Percentiles rank a stretch among this genome's conserved stretches.
Conservation (phyloP, 2,797 vertebrate genomes). For the Phalanger gymnotis region DNA sequence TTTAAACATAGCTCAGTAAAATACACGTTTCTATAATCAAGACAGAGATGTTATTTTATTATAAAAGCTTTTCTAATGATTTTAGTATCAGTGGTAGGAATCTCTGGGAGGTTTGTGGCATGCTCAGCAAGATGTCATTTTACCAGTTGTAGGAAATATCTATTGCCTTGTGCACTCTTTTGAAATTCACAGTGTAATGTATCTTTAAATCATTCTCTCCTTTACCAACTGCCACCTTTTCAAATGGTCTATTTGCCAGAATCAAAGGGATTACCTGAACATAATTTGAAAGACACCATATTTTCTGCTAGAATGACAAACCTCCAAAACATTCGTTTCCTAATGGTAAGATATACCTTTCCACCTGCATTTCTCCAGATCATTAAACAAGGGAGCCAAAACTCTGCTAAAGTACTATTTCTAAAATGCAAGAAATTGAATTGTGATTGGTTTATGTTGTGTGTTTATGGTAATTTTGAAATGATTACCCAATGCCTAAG, state of each 20-base stretch:
- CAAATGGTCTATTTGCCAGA: conserved; percentile 52
- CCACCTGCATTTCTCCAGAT: neutral
- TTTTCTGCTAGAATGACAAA: conserved; percentile 10
- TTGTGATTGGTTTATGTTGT: neutral
- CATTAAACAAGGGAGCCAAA: neutral
- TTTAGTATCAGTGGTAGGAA: conserved; percentile 9
- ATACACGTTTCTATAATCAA: conserved; percentile 43
- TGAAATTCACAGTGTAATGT: conserved; percentile 66
- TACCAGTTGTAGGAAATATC: conserved; percentile 63
- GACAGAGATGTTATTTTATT: conserved; percentile 44
- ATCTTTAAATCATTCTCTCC: conserved; percentile 65
- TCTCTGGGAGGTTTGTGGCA: conserved; percentile 40
- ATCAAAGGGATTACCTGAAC: conserved; percentile 23
- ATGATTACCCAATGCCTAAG: neutral
- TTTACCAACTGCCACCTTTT: conserved; percentile 48
- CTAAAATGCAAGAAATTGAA: neutral
- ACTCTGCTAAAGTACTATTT: neutral
- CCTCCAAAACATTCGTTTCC: neutral
- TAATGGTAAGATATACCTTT: neutral
- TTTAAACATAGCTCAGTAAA: conserved; percentile 32
- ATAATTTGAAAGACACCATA: conserved; percentile 48
- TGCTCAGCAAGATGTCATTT: conserved; percentile 63
- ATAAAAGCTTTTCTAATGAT: conserved; percentile 46
- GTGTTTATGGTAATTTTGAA: neutral
- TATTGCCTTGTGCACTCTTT: conserved; percentile 69